Evolutionary conservation across 2,113 vertebrate genomes (phyloP).

Genomic region (Plotosus lineatus): DNA sequence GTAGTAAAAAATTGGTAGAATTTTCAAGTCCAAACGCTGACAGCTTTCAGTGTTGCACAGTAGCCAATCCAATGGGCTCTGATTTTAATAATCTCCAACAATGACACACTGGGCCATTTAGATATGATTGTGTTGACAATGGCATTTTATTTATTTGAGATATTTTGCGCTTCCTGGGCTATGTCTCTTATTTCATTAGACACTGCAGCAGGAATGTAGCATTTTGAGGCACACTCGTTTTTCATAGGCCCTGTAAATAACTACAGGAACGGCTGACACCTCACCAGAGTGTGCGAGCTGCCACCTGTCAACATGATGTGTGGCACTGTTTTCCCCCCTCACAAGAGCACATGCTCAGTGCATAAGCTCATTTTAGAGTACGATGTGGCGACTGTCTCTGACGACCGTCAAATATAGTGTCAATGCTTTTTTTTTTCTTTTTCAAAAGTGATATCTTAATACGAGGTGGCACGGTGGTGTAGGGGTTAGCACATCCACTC

Average conservation of each 20-base stretch:
- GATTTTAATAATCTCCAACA: neutral
- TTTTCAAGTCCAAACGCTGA: neutral
- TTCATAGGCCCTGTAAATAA: conserved; percentile 45
- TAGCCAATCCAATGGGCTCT: neutral
- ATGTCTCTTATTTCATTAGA: conserved; percentile 49
- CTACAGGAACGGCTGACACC: conserved; percentile 42
- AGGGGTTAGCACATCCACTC: too few species aligned
- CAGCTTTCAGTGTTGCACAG: neutral
- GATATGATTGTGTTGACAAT: neutral
- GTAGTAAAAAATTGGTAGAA: too few species aligned
- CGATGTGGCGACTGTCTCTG: neutral
- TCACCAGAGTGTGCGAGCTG: conserved; percentile 42
- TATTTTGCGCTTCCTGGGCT: neutral
- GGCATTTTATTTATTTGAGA: neutral
- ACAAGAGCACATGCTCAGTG: neutral
- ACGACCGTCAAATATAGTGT: neutral
- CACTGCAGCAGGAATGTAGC: conserved; percentile 49
- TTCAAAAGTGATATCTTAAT: neutral
- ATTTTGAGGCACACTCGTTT: conserved; percentile 49
- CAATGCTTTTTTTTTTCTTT: neutral
- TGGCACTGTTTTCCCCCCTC: conserved; percentile 24
- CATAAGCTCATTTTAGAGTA: neutral
- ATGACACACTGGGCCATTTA: neutral
- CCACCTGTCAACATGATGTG: conserved; percentile 44
- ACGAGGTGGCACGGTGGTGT: too few species aligned